Base-by-base conservation (phyloP, 2,113 vertebrate genomes). In the Hipposideros armiger region DNA sequence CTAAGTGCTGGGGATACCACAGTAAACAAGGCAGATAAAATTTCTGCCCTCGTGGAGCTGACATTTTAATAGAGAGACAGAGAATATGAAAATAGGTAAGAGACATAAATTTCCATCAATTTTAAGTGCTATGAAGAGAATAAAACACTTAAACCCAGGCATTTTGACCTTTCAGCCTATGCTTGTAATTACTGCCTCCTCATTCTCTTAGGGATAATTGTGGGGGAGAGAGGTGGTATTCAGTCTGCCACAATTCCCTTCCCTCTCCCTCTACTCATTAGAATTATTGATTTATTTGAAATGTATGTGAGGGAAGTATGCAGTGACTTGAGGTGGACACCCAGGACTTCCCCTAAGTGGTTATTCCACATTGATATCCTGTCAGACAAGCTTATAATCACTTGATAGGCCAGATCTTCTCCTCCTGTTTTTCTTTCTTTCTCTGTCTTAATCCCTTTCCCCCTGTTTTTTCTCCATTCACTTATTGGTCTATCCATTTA, bases 81-180 rank as follows among this genome's bases (percentile, higher is more conserved):
- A 52, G 89, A 52, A 24, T 36, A 84, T 5, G 4, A 47, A 50
- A 66, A 7, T 26, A 58, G 24, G 45, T 16, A 69, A 76, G 64
- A 54, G 40, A 45, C 60, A 76, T 15, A 40, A 52, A 69, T 50
- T 81, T 10, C 28, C 4, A 83, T 87, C 7, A 81, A 8, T 24
- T 47, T 2, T 58, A 80, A 82, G 17, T 86, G 76, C 36, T 40
- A 16, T 24, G 67, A 95, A 91, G 60, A 92, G 88, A 66, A 15
- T 11, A 85, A 76, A 81, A 28, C 36, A 80, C 64, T 42, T 24
- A 64, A 92, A 72, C 3, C 60, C 16, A 52, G 45, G 2, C 47
- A 32, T 73, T 64, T 22, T 70, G 16, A 83, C 42, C n/a, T n/a
- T 7, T 56, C 82, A 88, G 42, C 11, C 10, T n/a, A 8, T 30